These are phyloP conservation scores for Tokudaia muenninki DNA, from an alignment of 2,797 vertebrate genomes.

Conservation along the genomic window DNA sequence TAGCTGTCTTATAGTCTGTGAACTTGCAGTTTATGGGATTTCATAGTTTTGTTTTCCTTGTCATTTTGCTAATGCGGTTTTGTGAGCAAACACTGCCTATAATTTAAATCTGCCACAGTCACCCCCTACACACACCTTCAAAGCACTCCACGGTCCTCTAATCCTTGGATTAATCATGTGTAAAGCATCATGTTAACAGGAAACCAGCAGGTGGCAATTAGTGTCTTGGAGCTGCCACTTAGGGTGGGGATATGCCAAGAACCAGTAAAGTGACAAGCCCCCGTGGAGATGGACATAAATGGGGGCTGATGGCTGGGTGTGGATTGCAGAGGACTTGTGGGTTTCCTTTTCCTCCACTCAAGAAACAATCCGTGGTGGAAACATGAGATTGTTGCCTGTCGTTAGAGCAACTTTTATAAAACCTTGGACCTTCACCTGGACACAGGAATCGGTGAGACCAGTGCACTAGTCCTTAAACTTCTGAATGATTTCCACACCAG, in stretches of 20 bases:
- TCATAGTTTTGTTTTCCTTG: slow-evolving; percentile 75
- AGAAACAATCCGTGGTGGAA: slow-evolving; percentile 5
- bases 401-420: slow-evolving; percentile 23
- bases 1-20: slow-evolving; percentile 13
- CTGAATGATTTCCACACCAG: neutral
- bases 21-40: slow-evolving; percentile 61
- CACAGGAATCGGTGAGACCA: neutral
- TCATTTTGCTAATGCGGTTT: slow-evolving; percentile 56
- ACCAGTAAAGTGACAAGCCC: neutral
- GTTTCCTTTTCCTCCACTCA: neutral
- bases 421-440: neutral
- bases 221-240: slow-evolving; percentile 63
- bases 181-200: slow-evolving; percentile 68
- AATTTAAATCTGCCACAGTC: slow-evolving; percentile 53
- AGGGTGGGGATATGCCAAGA: slow-evolving; percentile 6
- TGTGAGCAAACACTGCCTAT: slow-evolving; percentile 72
- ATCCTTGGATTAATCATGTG: slow-evolving; percentile 57
- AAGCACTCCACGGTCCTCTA: slow-evolving; percentile 35
- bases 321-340: neutral
- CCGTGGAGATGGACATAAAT: neutral
- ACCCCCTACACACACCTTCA: neutral
- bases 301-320: neutral
- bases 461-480: neutral
- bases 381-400: neutral
- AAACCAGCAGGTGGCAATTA: slow-evolving; percentile 77